Evolutionary conservation across 2,888 invertebrate genomes (phyloP).

Genomic region (Oxyscelio sp.): DNA sequence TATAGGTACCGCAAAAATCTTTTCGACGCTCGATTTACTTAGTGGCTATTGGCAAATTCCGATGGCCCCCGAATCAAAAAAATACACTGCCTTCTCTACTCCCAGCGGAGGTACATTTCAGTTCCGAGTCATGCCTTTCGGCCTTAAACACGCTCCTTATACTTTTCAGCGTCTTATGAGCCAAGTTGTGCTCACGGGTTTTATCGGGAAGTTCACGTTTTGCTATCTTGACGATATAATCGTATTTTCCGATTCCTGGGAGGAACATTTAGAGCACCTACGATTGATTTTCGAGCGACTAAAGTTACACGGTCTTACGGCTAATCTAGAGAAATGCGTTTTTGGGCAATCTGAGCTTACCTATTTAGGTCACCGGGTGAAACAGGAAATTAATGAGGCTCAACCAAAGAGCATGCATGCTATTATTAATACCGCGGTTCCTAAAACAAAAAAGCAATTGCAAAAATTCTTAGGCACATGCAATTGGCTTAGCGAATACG

Average conservation of each 20-base stretch:
- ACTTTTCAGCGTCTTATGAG: constrained; percentile 61
- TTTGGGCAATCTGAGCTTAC: constrained; percentile 71
- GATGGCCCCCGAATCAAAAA: background rate
- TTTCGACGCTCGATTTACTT: background rate
- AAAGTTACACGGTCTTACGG: constrained; percentile 49
- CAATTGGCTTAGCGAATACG: constrained; percentile 61
- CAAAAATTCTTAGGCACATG: constrained; percentile 47
- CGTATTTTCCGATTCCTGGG: constrained; percentile 42
- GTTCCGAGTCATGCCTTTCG: constrained; percentile 8
- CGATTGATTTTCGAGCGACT: constrained; percentile 72
- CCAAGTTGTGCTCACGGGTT: constrained; percentile 69
- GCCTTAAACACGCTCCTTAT: constrained; percentile 2
- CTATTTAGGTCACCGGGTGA: constrained; percentile 76
- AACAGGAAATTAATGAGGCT: background rate
- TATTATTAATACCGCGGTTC: constrained; percentile 4
- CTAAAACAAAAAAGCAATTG: constrained; percentile 32
- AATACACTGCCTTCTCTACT: constrained; percentile 6
- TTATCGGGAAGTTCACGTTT: constrained; percentile 52
- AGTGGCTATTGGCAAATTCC: constrained; percentile 26
- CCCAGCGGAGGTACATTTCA: background rate
- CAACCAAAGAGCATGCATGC: constrained; percentile 17
- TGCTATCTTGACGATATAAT: constrained; percentile 82
- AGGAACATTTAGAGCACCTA: constrained; percentile 72
- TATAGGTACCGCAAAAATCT: background rate
- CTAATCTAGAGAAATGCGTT: constrained; percentile 55